Conservation (phyloP, 2,113 vertebrate genomes). For the Eulemur macaco region DNA sequence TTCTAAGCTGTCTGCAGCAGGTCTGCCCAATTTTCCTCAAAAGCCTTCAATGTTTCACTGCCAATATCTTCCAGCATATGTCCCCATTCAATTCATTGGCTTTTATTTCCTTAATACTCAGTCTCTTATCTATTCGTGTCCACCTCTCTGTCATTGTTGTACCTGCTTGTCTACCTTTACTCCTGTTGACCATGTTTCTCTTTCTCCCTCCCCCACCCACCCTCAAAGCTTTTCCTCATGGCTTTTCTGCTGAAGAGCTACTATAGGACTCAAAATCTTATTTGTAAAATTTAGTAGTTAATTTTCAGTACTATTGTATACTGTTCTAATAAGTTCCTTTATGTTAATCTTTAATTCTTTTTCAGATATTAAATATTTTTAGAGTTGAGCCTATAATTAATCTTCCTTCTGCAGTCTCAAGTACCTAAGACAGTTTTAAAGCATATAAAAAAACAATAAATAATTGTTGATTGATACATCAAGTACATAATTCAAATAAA, state of each 20-base stretch:
- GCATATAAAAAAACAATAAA: not conserved
- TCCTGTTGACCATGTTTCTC: not conserved
- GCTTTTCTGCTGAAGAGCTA: not conserved
- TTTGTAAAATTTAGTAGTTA: not conserved
- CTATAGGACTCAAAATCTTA: not conserved
- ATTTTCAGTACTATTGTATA: not conserved
- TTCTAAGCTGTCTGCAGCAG: not conserved
- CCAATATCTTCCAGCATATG: not conserved
- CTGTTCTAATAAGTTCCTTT: not conserved
- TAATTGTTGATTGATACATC: not conserved
- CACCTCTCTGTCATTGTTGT: not conserved
- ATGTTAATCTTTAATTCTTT: not conserved
- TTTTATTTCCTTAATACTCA: not conserved
- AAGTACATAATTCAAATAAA: not conserved
- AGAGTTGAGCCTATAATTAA: not conserved
- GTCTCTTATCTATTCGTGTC: not conserved
- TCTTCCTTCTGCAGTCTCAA: not conserved
- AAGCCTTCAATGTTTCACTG: not conserved
- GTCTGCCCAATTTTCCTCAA: not conserved
- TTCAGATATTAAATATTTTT: not conserved
- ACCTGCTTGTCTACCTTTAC: not conserved
- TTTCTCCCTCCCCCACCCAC: not conserved
- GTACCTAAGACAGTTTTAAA: not conserved
- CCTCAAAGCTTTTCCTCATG: not conserved
- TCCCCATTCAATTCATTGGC: not conserved